Conservation (phyloP, 2,797 vertebrate genomes). For the Perodicticus potto region DNA sequence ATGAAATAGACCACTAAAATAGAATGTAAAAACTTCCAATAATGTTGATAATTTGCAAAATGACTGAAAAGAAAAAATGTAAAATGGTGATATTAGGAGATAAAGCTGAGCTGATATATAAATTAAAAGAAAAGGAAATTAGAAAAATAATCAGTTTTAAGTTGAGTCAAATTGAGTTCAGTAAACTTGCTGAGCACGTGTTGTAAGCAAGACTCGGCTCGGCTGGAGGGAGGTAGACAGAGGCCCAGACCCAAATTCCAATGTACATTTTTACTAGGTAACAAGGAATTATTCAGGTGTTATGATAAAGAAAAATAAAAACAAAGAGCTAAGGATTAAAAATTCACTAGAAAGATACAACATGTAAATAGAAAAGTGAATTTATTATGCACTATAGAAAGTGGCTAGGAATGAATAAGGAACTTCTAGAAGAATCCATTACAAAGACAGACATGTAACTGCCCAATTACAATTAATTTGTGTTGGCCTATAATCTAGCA, state of each 20-base stretch:
- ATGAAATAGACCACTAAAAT: constrained; percentile 36
- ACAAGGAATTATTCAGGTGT: not conserved
- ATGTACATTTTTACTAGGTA: not conserved
- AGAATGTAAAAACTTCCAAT: not conserved
- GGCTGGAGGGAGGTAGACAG: accelerated
- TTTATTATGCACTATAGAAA: not conserved
- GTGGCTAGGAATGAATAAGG: not conserved
- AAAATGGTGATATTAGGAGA: not conserved
- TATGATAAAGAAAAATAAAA: constrained; percentile 34
- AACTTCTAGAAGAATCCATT: not conserved
- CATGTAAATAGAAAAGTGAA: not conserved
- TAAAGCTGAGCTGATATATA: constrained; percentile 17
- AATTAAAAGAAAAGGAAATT: constrained; percentile 25
- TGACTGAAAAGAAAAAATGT: not conserved
- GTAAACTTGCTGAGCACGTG: not conserved
- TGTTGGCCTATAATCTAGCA: not conserved
- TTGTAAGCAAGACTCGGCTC: not conserved
- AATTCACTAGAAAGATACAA: not conserved
- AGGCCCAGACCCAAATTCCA: not conserved
- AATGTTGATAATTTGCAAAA: not conserved
- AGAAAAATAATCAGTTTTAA: not conserved
- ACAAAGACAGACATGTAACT: not conserved
- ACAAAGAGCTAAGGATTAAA: constrained; percentile 7
- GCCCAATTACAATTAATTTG: not conserved
- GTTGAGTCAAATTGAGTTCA: not conserved